A percentile compares a stretch with the other conserved stretches of the same genome.
Evolutionary conservation across 2,113 vertebrate species (phyloP).

Genomic region (Pelvicachromis taeniatus): DNA sequence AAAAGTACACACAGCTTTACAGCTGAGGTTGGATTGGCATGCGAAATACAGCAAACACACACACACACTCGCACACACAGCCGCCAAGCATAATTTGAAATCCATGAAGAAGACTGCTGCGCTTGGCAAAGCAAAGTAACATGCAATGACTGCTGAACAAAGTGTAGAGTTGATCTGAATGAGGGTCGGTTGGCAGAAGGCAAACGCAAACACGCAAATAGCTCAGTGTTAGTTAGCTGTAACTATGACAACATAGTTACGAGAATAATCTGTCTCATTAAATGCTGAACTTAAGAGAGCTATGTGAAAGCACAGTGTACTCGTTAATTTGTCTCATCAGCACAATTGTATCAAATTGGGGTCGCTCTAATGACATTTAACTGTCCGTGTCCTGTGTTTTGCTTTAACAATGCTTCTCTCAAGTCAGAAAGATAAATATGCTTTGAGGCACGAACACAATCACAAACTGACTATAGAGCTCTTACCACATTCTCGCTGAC

Average conservation of each 20-base stretch:
- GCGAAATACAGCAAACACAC: conserved; percentile 9
- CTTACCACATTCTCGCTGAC: conserved; percentile 89
- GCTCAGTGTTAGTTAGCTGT: conserved; percentile 18
- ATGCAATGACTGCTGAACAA: conserved; percentile 51
- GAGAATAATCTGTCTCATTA: conserved; percentile 13
- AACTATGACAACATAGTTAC: conserved; percentile 61
- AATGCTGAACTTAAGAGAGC: conserved; percentile 37
- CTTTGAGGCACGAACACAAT: neutral
- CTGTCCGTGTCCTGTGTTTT: neutral
- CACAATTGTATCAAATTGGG: neutral
- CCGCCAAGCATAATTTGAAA: neutral
- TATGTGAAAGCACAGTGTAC: conserved; percentile 18
- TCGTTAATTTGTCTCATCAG: neutral
- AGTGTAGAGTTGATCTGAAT: conserved; percentile 20
- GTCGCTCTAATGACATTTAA: neutral
- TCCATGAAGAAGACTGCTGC: conserved; percentile 1
- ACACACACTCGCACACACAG: neutral
- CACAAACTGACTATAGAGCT: neutral
- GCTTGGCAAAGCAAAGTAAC: conserved; percentile 22
- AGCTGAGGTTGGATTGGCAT: conserved; percentile 32
- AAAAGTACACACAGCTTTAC: neutral
- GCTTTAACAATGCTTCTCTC: conserved; percentile 37
- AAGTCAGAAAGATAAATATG: neutral
- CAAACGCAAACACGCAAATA: conserved; percentile 18
- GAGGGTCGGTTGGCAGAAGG: conserved; percentile 8